A percentile compares a stretch with the other conserved stretches of the same genome.
These are phyloP conservation scores for Diaperis boleti DNA, from an alignment of 2,888 invertebrate species.

Conservation along the genomic window DNA sequence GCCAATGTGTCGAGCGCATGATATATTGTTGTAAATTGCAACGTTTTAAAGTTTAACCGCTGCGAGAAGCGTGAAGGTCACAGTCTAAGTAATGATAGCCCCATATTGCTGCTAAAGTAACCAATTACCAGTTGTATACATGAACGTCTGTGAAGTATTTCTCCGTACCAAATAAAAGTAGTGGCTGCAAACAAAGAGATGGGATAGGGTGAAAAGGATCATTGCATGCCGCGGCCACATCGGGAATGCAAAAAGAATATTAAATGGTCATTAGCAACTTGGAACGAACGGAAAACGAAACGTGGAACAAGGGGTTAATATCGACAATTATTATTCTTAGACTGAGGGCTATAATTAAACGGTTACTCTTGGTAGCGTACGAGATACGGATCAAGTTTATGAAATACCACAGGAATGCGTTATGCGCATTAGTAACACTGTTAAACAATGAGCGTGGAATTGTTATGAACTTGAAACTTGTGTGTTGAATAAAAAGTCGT, in stretches of 20 bases:
- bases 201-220: slow-evolving; percentile 38
- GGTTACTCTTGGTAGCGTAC: slow-evolving; percentile 4
- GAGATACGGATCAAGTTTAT: not conserved
- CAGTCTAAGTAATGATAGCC: slow-evolving; percentile 23
- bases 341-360: slow-evolving; percentile 16
- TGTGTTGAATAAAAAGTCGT: not conserved
- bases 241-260: slow-evolving; percentile 40
- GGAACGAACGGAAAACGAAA: slow-evolving; percentile 26
- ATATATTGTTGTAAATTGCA: slow-evolving; percentile 25
- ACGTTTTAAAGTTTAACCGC: slow-evolving; percentile 12
- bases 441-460: not conserved
- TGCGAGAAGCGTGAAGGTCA: slow-evolving; percentile 23
- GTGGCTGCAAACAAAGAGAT: slow-evolving; percentile 26
- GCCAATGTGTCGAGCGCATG: slow-evolving; percentile 3
- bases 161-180: slow-evolving; percentile 7
- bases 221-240: slow-evolving; percentile 35
- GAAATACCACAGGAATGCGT: not conserved
- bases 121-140: slow-evolving; percentile 24
- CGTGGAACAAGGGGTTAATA: slow-evolving; percentile 23
- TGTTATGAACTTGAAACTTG: not conserved
- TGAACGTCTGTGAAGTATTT: slow-evolving; percentile 18
- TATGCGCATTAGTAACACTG: not conserved
- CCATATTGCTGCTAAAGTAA: slow-evolving; percentile 20
- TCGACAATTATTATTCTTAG: slow-evolving; percentile 25
- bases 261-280: slow-evolving; percentile 32